Evolutionary conservation across 64 coral and sea anemone genomes (phyloP).

Genomic region (Anthopleura sola): DNA sequence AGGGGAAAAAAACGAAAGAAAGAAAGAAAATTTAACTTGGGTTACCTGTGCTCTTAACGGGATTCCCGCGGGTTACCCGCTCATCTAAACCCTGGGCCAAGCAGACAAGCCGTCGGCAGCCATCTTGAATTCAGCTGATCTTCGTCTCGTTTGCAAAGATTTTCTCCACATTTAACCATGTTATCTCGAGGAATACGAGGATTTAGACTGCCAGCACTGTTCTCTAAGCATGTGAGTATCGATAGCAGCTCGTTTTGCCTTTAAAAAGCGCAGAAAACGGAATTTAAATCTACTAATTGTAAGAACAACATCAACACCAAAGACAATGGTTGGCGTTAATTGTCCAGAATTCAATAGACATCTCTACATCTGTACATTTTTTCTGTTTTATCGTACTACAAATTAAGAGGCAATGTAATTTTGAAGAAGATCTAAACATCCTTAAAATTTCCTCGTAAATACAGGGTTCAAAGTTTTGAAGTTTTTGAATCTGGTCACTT

Average conservation of each 20-base stretch:
- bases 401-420: too few relatives aligned
- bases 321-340: too few relatives aligned
- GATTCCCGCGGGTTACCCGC: background rate
- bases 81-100: background rate
- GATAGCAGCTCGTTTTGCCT: background rate
- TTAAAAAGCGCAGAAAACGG: background rate
- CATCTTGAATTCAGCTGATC: background rate
- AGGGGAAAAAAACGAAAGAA: background rate
- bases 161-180: background rate
- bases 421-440: too few relatives aligned
- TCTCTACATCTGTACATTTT: too few relatives aligned
- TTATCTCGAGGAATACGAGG: background rate
- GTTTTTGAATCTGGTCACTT: too few relatives aligned
- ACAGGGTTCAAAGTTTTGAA: too few relatives aligned
- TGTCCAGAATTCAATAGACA: too few relatives aligned
- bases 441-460: too few relatives aligned
- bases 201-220: background rate
- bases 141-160: background rate
- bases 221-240: constrained; percentile 3
- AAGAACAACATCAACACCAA: too few relatives aligned
- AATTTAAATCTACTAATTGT: background rate
- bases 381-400: too few relatives aligned
- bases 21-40: background rate
- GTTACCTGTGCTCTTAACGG: background rate
- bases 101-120: background rate